Evolutionary conservation across 2,797 vertebrate genomes (phyloP).

Genomic region (Vespertilio murinus): DNA sequence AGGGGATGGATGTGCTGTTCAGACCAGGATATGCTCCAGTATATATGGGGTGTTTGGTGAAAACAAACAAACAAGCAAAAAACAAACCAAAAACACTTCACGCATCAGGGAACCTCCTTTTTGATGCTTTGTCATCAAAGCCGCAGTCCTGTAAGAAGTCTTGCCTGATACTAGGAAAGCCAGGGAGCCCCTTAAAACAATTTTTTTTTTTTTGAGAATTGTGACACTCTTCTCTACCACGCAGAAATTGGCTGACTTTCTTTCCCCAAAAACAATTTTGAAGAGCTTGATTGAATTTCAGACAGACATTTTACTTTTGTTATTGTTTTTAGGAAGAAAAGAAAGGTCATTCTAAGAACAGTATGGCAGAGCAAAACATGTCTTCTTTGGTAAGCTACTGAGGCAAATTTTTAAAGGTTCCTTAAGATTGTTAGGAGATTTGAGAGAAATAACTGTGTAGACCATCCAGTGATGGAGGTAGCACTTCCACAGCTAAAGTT

Average conservation of each 20-base stretch:
- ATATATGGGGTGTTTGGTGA: background rate
- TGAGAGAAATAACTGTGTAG: background rate
- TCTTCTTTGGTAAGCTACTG: background rate
- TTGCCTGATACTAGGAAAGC: background rate
- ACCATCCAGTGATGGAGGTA: background rate
- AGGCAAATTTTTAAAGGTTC: background rate
- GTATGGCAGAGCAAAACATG: background rate
- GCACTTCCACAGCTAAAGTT: background rate
- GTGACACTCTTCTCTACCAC: background rate
- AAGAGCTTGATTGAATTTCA: conserved; percentile 4
- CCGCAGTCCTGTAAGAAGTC: background rate
- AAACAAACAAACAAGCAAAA: background rate
- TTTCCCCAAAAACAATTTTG: background rate
- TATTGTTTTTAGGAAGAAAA: conserved; percentile 20
- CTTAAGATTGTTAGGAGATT: background rate
- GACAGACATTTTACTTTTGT: conserved; percentile 21
- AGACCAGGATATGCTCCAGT: background rate
- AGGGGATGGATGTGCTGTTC: background rate
- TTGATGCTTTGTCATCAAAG: background rate
- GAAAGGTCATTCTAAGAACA: background rate
- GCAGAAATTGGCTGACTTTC: conserved; percentile 6
- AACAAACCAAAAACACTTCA: background rate
- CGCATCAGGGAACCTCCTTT: background rate
- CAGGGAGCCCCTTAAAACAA: background rate
- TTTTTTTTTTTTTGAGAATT: background rate